Evolutionary conservation across 2,797 vertebrate species (phyloP).

Genomic region (Zalophus californianus): DNA sequence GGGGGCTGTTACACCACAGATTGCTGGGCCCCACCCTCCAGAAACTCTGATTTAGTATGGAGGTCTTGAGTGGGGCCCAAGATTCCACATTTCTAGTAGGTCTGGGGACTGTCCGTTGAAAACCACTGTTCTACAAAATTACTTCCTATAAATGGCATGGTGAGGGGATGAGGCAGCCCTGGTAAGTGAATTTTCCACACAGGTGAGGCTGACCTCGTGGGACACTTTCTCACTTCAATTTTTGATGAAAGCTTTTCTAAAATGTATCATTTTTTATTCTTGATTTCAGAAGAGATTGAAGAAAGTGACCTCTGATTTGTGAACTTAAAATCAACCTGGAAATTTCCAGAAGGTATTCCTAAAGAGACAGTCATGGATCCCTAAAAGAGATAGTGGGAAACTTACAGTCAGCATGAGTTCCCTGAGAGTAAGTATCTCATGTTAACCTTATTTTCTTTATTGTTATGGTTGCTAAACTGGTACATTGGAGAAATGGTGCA

Average conservation of each 20-base stretch:
- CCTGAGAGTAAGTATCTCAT: not conserved
- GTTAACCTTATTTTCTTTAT: not conserved
- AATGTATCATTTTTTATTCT: slow-evolving; percentile 24
- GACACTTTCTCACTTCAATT: not conserved
- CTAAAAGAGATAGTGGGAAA: not conserved
- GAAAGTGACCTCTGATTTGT: not conserved
- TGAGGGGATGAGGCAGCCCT: not conserved
- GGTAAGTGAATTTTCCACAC: not conserved
- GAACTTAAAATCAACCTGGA: not conserved
- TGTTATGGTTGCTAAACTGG: not conserved
- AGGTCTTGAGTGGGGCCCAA: not conserved
- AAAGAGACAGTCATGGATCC: not conserved
- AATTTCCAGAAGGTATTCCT: not conserved
- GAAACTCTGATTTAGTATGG: not conserved
- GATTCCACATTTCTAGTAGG: not conserved
- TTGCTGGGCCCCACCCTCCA: accelerated
- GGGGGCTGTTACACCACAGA: not conserved
- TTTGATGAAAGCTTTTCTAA: slow-evolving; percentile 6
- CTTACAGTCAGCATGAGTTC: not conserved
- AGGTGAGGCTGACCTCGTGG: not conserved
- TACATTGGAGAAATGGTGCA: not conserved
- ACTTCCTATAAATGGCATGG: not conserved
- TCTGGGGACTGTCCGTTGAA: not conserved
- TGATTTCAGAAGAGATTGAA: not conserved
- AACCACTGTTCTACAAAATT: not conserved